Percentiles rank a stretch among this genome's conserved stretches.
These are phyloP conservation scores for Pachyramphus minor DNA, from an alignment of 2,113 vertebrate species.

Conservation along the genomic window DNA sequence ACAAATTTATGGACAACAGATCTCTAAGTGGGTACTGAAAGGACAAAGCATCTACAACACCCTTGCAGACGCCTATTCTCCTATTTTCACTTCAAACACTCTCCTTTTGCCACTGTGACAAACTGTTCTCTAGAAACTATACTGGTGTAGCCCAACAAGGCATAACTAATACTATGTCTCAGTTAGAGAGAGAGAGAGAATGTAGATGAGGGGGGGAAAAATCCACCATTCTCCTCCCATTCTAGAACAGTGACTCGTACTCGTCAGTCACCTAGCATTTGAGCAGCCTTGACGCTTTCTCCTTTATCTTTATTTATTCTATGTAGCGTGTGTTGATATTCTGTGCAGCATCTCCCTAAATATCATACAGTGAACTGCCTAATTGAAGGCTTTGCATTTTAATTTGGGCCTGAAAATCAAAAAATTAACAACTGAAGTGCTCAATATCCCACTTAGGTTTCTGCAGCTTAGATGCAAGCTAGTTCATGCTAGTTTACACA, in stretches of 20 bases:
- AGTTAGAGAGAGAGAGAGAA: not conserved
- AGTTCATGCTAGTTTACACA: not conserved
- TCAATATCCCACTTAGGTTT: not conserved
- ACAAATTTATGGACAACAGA: not conserved
- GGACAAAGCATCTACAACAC: not conserved
- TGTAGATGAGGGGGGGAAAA: rapidly evolving
- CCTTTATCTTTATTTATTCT: not conserved
- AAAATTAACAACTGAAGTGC: not conserved
- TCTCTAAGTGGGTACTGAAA: not conserved
- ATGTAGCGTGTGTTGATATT: not conserved
- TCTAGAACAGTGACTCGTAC: not conserved
- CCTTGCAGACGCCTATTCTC: not conserved
- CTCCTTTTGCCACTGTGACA: not conserved
- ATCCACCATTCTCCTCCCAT: rapidly evolving
- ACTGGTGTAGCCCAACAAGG: not conserved
- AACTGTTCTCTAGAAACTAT: not conserved
- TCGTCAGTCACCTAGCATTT: not conserved
- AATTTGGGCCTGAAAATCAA: not conserved
- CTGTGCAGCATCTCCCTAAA: not conserved
- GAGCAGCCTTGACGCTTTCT: not conserved
- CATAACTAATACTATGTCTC: not conserved
- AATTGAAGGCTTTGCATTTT: not conserved
- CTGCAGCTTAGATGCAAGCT: not conserved
- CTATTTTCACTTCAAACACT: not conserved
- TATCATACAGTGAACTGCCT: not conserved